phyloP scores from a whole-genome alignment of 2,888 invertebrate genomes.

The Drosophila robusta region DNA sequence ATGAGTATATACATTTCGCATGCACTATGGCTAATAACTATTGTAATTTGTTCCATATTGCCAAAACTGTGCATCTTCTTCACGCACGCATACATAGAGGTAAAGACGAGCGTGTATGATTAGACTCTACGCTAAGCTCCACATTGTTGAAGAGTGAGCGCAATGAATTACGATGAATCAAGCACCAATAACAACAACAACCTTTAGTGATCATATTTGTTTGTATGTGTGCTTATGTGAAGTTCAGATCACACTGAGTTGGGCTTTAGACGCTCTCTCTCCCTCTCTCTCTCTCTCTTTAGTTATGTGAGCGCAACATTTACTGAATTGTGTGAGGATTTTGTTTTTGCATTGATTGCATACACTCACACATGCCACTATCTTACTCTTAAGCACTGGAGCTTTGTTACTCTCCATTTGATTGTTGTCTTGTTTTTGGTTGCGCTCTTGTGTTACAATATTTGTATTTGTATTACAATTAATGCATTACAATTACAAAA shows the following conservation, averaged over 20 bases:
- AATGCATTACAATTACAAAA: conserved; percentile 61
- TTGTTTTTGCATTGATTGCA: conserved; percentile 49
- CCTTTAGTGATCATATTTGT: not conserved
- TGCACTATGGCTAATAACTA: conserved; percentile 19
- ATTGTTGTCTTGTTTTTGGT: conserved; percentile 15
- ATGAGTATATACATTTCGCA: not conserved
- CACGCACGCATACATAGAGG: conserved; percentile 3
- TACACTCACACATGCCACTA: not conserved
- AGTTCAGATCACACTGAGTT: conserved; percentile 23
- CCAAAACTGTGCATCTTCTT: conserved; percentile 18
- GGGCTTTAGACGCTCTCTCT: conserved; percentile 13
- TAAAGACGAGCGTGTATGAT: not conserved
- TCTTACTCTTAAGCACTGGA: not conserved
- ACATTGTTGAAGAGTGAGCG: conserved; percentile 28
- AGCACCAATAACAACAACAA: conserved; percentile 17
- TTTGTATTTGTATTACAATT: conserved; percentile 59
- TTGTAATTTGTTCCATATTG: conserved; percentile 16
- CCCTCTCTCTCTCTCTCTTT: not conserved
- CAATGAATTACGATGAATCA: conserved; percentile 20
- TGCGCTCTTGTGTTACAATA: conserved; percentile 23
- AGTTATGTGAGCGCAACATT: conserved; percentile 22
- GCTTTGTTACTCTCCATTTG: conserved; percentile 13
- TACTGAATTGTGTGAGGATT: conserved; percentile 27
- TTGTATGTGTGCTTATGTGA: conserved; percentile 6
- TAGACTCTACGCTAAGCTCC: conserved; percentile 1